Base-by-base conservation (phyloP, 2,797 vertebrate genomes). In the Parauchenoglanis ngamensis region DNA sequence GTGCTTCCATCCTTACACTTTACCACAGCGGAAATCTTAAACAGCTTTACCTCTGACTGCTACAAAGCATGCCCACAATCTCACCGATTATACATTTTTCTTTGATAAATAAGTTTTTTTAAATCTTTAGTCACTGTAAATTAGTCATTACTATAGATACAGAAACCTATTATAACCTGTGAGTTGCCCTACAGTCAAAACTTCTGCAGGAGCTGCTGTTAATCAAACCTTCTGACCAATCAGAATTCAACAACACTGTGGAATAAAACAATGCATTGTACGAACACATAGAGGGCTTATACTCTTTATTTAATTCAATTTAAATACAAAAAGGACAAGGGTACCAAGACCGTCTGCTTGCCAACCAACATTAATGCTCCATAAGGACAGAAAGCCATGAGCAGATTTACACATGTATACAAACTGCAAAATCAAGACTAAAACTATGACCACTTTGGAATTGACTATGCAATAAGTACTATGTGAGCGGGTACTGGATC, bases 291-390 rank as follows among this genome's bases (percentile, higher is more conserved):
- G 49, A 85, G 44, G 28, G 76, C 8, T 21, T 63, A 56, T 52
- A 63, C 23, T 65, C 17, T 88, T 85, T 85, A 88, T 85, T 87
- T 84, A 56, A 72, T 57, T 72, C 21, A 25, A 59, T 35, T 88
- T 78, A 85, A 81, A 88, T 88, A 85, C 86, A 87, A 79, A 87
- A 76, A 28, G 13, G 28, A 81, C 35, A 80, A 59, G 1, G 6
- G 2, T 31, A 56, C 31, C 81, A 77, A 84, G 70, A 77, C 63
- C 49, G 35, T 84, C 52, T 0, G 8, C 25, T 65, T 81, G 19
- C 52, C 17, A n/a, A 19, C n/a, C 61, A 52, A 56, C 28, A 75
- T 63, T n/a, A 57, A 4, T 8, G 56, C 28, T 57, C 21, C 21
- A 7, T 28, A 31, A 59, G 0, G 13, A 7, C 54, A 52, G n/a